A percentile compares a stretch with the other conserved stretches of the same genome.
These are phyloP conservation scores for Xestoiulus laeticollis DNA, from an alignment of 2,888 invertebrate species.

Conservation along the genomic window DNA sequence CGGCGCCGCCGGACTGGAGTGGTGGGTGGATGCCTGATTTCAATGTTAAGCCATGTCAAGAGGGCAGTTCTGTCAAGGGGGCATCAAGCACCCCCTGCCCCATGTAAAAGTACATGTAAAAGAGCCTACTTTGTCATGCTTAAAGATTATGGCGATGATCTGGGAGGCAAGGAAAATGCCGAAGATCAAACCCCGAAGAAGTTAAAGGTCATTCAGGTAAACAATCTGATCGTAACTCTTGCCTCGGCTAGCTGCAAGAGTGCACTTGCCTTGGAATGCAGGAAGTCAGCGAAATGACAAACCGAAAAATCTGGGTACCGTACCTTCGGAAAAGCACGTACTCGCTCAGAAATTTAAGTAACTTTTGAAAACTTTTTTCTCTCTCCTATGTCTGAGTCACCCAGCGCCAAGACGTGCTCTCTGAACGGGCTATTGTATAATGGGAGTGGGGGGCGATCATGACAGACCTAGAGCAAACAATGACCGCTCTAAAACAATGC, in stretches of 20 bases:
- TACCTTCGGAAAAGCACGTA: not conserved
- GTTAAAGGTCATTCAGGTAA: not conserved
- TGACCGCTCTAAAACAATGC: constrained; percentile 23
- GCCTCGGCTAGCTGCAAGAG: not conserved
- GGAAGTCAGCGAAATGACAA: constrained; percentile 2
- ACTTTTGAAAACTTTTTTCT: not conserved
- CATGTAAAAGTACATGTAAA: not conserved
- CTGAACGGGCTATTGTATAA: not conserved
- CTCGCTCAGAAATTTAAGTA: not conserved
- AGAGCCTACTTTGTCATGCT: constrained; percentile 20
- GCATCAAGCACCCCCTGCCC: not conserved
- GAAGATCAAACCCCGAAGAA: constrained; percentile 11
- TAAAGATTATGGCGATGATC: not conserved
- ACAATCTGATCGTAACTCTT: not conserved
- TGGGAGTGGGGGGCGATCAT: not conserved
- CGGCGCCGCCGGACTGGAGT: not conserved
- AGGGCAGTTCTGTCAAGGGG: constrained; percentile 5
- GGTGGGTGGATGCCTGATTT: not conserved
- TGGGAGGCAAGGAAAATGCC: not conserved
- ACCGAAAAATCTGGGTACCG: not conserved
- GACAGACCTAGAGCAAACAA: not conserved
- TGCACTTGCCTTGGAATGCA: not conserved
- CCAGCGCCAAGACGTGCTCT: not conserved
- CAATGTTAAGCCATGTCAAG: not conserved
- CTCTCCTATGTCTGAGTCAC: not conserved